phyloP scores from a whole-genome alignment of 2,797 vertebrate species.

The Eulemur albifrons region DNA sequence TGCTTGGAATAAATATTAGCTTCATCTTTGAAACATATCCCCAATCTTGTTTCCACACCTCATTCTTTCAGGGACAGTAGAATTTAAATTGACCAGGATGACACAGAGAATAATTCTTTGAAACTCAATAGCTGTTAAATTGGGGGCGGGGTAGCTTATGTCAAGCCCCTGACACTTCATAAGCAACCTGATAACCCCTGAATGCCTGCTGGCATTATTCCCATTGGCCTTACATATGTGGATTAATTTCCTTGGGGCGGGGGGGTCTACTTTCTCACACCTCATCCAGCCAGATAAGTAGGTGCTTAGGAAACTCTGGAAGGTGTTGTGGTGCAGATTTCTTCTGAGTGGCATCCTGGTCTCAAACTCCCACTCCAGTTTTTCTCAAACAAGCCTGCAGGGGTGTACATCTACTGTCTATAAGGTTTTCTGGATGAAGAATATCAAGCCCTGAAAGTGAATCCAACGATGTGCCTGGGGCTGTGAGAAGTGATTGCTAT shows the following conservation, averaged over 20 bases:
- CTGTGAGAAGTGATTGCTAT: neutral
- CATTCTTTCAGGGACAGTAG: neutral
- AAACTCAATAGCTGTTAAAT: conserved; percentile 54
- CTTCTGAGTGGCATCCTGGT: neutral
- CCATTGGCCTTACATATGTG: neutral
- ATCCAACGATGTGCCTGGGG: rapidly evolving
- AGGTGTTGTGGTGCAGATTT: neutral
- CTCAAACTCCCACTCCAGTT: neutral
- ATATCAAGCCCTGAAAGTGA: neutral
- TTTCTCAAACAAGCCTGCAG: neutral
- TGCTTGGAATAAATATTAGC: conserved; percentile 14
- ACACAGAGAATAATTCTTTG: conserved; percentile 33
- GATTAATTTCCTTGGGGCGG: conserved; percentile 16
- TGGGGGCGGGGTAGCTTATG: neutral
- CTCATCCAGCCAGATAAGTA: neutral
- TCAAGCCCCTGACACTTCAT: neutral
- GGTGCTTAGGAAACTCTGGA: neutral
- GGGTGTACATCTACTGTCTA: neutral
- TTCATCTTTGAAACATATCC: conserved; percentile 31
- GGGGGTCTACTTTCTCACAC: neutral
- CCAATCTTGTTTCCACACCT: conserved; percentile 20
- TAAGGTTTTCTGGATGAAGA: neutral
- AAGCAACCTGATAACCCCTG: conserved; percentile 28
- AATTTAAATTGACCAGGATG: conserved; percentile 52
- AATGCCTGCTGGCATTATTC: neutral